These are phyloP conservation scores for Nebria salina DNA, from an alignment of 2,888 invertebrate species.

Conservation along the genomic window DNA sequence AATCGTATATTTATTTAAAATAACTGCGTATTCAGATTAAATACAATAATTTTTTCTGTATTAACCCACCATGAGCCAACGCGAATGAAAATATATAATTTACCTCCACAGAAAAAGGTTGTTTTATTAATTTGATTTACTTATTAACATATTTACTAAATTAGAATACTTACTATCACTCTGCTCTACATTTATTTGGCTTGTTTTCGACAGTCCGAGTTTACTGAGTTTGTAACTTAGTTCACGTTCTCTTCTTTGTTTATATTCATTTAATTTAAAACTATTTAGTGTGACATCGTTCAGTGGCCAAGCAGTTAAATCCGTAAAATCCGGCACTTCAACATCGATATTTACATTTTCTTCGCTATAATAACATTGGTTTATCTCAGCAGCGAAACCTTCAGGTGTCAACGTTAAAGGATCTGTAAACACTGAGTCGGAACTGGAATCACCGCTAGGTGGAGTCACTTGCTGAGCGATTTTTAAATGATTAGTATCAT, in stretches of 20 bases:
- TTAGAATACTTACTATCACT: slow-evolving; percentile 53
- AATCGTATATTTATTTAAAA: too few relatives aligned
- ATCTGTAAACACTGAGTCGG: slow-evolving; percentile 80
- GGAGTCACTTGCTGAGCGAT: slow-evolving; percentile 55
- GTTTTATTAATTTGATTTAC: too few relatives aligned
- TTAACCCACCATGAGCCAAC: too few relatives aligned
- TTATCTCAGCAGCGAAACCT: slow-evolving; percentile 69
- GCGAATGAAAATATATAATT: neutral
- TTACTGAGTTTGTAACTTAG: slow-evolving; percentile 58
- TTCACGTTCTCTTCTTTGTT: slow-evolving; percentile 56
- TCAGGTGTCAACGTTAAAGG: slow-evolving; percentile 65
- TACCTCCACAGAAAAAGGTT: neutral
- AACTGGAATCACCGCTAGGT: slow-evolving; percentile 71
- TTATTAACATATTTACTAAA: slow-evolving; percentile 16
- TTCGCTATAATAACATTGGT: slow-evolving; percentile 72
- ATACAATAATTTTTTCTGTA: too few relatives aligned
- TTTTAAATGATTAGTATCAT: slow-evolving; percentile 46
- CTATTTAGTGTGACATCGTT: slow-evolving; percentile 58
- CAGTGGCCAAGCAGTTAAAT: slow-evolving; percentile 38
- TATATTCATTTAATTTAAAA: slow-evolving; percentile 60
- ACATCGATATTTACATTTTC: slow-evolving; percentile 64
- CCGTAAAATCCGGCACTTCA: slow-evolving; percentile 51
- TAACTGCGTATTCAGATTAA: too few relatives aligned
- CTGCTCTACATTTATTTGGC: slow-evolving; percentile 61
- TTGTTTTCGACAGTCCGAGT: slow-evolving; percentile 61